Base-by-base conservation (phyloP, 2,888 invertebrate species). In the Stegophylla sp. region DNA sequence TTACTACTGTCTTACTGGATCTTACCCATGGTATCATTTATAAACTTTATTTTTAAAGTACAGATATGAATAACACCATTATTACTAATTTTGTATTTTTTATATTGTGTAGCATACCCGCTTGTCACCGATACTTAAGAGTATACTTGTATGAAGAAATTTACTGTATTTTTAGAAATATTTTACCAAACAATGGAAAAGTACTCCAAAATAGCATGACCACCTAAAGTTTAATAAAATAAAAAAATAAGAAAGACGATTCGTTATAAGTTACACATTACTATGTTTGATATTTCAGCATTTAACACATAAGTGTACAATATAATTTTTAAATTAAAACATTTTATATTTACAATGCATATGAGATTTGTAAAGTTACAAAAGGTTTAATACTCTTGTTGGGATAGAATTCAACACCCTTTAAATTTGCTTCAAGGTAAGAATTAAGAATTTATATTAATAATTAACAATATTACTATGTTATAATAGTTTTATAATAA, bases 311-410 rank as follows among this genome's bases (percentile, higher is more conserved):
- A 48, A n/a, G 51, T 51, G 28, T 69, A 51, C n/a, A 51, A 28
- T 69, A 51, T 69, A 51, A 48, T 48, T 48, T 67, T 4, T n/a
- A 64, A 51, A 28, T 69, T 51, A 28, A n/a, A 7, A 51, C n/a
- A 69, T 69, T 28, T 12, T 28, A 69, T 69, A 69, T 69, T 69
- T 69, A 69, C 69, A 69, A 51, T 69, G 51, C 13, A 20, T 51
- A 51, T 48, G 26, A 69, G 20, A 20, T 12, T 69, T 69, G 28
- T 28, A 20, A 56, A 56, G 20, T 20, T 56, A 56, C 56, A 23
- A 56, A 10, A 20, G 23, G n/a, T 69, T n/a, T 28, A 48, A n/a
- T 69, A 66, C 45, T 15, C 51, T 34, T 10, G 28, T 48, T 13
- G 13, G 51, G 28, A 51, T 69, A 20, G 13, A 51, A 69, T 51